Evolutionary conservation across 1,140 invertebrate genomes (phyloP).

Genomic region (Heliconius nattereri): DNA sequence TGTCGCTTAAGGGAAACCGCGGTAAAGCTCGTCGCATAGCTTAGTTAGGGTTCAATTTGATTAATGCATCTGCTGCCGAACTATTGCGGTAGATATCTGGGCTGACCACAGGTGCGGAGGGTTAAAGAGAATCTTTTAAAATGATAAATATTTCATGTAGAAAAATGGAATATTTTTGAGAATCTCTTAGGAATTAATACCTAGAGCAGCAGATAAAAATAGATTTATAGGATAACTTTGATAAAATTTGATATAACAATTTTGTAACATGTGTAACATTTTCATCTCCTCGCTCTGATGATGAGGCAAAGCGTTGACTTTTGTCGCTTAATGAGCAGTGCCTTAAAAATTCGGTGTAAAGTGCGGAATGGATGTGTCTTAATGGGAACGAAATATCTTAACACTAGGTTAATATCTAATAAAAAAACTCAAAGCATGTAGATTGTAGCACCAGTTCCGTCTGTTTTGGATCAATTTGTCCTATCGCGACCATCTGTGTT

Average conservation of each 20-base stretch:
- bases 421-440: not conserved
- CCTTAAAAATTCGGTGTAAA: too few species aligned
- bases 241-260: too few species aligned
- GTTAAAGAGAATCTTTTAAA: not conserved
- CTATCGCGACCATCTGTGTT: not conserved
- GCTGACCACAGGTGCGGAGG: not conserved
- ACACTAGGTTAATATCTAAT: too few species aligned
- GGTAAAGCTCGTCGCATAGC: conserved; percentile 23
- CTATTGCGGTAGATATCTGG: not conserved
- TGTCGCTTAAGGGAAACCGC: conserved; percentile 22
- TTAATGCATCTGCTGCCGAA: conserved; percentile 20
- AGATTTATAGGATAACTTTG: too few species aligned
- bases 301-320: too few species aligned
- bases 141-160: not conserved
- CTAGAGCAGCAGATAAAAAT: too few species aligned
- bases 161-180: not conserved
- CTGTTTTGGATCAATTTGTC: not conserved
- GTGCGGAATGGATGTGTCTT: too few species aligned
- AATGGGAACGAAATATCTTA: too few species aligned
- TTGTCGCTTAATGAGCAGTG: too few species aligned
- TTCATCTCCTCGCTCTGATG: too few species aligned
- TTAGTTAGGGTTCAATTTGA: conserved; percentile 21
- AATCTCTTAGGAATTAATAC: not conserved
- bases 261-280: too few species aligned
- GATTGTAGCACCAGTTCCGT: not conserved